phyloP scores from a whole-genome alignment of 2,888 invertebrate species.

The Adelognathus sp. region DNA sequence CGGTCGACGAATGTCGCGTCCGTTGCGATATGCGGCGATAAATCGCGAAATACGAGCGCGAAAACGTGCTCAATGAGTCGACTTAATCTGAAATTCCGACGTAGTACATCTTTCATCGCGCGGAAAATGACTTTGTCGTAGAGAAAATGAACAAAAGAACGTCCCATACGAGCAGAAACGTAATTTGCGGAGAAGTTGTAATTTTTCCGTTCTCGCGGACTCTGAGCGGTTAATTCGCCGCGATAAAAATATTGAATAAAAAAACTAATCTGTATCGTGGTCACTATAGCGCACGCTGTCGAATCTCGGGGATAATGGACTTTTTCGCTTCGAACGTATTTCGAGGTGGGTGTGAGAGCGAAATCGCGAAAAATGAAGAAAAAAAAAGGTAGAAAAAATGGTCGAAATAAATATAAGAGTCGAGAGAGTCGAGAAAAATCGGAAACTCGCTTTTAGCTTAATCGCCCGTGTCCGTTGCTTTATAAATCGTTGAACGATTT shows the following conservation, averaged over 20 bases:
- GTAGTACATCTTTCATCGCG: neutral
- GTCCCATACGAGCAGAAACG: neutral
- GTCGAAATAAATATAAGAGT: constrained; percentile 57
- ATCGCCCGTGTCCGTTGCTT: constrained; percentile 63
- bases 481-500: constrained; percentile 45
- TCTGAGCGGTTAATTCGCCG: constrained; percentile 35
- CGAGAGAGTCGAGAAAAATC: constrained; percentile 54
- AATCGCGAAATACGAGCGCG: neutral
- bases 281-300: constrained; percentile 35
- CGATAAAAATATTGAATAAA: constrained; percentile 45
- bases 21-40: neutral
- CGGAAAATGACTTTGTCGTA: neutral
- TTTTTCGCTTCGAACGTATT: constrained; percentile 41
- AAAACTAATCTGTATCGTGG: constrained; percentile 54
- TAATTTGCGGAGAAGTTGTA: neutral
- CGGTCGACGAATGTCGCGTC: neutral
- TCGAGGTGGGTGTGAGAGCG: neutral
- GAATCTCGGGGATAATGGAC: constrained; percentile 53
- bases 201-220: neutral
- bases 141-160: neutral
- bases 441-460: constrained; percentile 61
- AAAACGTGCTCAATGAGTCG: neutral
- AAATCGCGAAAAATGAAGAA: constrained; percentile 1
- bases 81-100: neutral
- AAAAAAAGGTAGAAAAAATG: no score